phyloP scores from a whole-genome alignment of 2,797 vertebrate genomes.

The Naso thynnoides region DNA sequence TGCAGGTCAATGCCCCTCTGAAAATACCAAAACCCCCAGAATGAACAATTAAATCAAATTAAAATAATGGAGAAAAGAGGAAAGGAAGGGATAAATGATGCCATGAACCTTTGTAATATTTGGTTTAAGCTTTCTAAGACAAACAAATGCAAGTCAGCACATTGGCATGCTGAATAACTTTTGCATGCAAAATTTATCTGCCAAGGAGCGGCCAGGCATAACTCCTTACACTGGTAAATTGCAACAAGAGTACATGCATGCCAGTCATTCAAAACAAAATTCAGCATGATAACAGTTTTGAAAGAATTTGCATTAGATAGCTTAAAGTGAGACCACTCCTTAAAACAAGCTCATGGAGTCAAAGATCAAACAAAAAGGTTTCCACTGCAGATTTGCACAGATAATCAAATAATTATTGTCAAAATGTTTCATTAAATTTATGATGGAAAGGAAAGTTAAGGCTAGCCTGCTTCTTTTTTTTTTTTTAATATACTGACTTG shows the following conservation, averaged over 20 bases:
- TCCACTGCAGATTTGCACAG: constrained; percentile 33
- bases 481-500: constrained; percentile 23
- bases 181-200: constrained; percentile 53
- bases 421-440: not conserved
- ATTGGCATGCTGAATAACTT: constrained; percentile 24
- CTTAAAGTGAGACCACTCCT: constrained; percentile 38
- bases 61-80: constrained; percentile 9
- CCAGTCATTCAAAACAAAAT: constrained; percentile 58
- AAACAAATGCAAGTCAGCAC: constrained; percentile 12
- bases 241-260: constrained; percentile 39
- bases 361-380: constrained; percentile 54
- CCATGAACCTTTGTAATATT: not conserved
- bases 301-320: constrained; percentile 15
- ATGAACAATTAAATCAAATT: constrained; percentile 23
- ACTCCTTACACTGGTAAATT: constrained; percentile 11
- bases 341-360: constrained; percentile 71
- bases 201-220: constrained; percentile 3
- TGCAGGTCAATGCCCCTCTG: constrained; percentile 86
- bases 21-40: constrained; percentile 51
- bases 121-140: not conserved
- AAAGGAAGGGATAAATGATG: not conserved
- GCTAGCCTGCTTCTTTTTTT: not conserved
- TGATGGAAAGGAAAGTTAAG: constrained; percentile 8
- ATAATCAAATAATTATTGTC: not conserved
- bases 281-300: constrained; percentile 40